Base-by-base conservation (phyloP, 2,888 invertebrate genomes). In the Cosmia trapezina region DNA sequence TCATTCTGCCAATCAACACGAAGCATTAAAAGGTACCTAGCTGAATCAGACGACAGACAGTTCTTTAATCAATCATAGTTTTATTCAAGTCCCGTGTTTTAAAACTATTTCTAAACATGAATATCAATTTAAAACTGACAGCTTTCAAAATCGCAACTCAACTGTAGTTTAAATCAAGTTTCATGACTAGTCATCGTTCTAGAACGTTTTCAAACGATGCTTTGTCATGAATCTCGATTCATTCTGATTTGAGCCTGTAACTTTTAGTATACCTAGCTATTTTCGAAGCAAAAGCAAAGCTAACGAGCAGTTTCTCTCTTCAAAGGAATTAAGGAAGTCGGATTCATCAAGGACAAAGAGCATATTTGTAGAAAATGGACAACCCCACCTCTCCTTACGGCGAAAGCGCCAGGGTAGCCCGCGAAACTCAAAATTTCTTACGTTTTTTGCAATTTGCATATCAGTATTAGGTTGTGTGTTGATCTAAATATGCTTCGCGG, bases 151-250 rank as follows among this genome's bases (percentile, higher is more conserved):
- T 43, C 8, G 11, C 19, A 9, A 33, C 6, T 43, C 22, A n/a
- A 72, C 22, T 33, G 12, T 59, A 43, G 5, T 47, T 47, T 53
- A 66, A 33, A 54, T 54, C 33, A 28, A 17, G 43, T 68, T 68
- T 60, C 67, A 49, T 49, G 54, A 45, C 47, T 7, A 54, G 61
- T 76, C 12, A 61, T 56, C 5, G 41, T 54, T 43, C 17, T 63
- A 70, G 4, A 56, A 51, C 14, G 14, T 43, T 73, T 63, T 37
- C n/a, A 73, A 64, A 57, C 4, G 5, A 73, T 62, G 19, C 56
- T 57, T 56, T 47, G 41, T 56, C 73, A 43, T 73, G 62, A 56
- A 49, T 56, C 11, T 14, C 6, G 7, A 62, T 62, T 49, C 5
- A 28, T 19, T 61, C 6, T 60, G 17, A 17, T 12, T 28, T 12